A percentile compares a stretch with the other conserved stretches of the same genome.
phyloP scores from a whole-genome alignment of 2,888 invertebrate genomes.

The Anticlea derivata region DNA sequence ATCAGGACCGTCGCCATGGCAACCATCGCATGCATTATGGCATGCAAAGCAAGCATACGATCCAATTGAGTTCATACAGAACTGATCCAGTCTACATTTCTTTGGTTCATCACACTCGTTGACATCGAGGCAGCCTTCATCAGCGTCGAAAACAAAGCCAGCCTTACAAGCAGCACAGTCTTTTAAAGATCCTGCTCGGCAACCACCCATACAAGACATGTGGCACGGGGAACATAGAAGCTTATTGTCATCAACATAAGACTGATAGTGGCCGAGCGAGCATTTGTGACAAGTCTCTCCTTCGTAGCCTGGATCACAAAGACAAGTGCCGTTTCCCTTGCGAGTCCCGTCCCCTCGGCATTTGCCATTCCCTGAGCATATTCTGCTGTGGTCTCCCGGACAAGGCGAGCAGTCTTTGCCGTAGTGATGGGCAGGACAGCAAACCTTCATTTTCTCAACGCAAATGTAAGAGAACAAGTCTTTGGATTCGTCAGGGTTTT shows the following conservation, averaged over 20 bases:
- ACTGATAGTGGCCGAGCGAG: conserved; percentile 87
- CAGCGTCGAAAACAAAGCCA: conserved; percentile 90
- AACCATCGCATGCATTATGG: conserved; percentile 92
- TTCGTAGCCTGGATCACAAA: conserved; percentile 92
- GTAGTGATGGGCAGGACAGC: conserved; percentile 93
- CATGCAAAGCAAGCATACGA: conserved; percentile 92
- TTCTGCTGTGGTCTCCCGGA: conserved; percentile 86
- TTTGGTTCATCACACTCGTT: conserved; percentile 90
- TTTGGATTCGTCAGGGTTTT: conserved; percentile 68
- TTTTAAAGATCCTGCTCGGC: conserved; percentile 88
- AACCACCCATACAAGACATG: conserved; percentile 89
- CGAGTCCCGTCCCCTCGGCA: conserved; percentile 94
- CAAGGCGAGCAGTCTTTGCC: conserved; percentile 93
- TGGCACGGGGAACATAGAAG: conserved; percentile 92
- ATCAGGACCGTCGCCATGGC: conserved; percentile 95
- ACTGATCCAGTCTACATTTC: conserved; percentile 86
- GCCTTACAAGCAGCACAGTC: conserved; percentile 84
- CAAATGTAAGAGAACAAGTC: conserved; percentile 88
- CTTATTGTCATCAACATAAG: conserved; percentile 89
- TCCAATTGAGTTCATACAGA: conserved; percentile 95
- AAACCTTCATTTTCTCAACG: conserved; percentile 88
- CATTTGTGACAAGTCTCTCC: conserved; percentile 93
- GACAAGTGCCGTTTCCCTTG: conserved; percentile 95
- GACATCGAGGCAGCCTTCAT: conserved; percentile 91
- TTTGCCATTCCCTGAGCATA: conserved; percentile 93